phyloP scores from a whole-genome alignment of 2,113 vertebrate genomes.

The Tringa solitaria region DNA sequence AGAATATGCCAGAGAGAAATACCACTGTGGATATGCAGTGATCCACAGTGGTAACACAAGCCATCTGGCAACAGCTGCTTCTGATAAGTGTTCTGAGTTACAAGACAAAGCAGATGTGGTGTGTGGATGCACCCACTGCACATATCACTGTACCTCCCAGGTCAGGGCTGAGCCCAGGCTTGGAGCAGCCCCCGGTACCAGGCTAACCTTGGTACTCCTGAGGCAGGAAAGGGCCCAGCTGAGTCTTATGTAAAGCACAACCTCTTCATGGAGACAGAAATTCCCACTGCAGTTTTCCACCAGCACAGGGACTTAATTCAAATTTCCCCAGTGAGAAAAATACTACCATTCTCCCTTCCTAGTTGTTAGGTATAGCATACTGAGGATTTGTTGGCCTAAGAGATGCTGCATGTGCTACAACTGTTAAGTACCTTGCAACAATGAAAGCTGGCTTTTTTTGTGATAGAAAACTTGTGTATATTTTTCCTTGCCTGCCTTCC shows the following conservation, averaged over 20 bases:
- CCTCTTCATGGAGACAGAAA: not conserved
- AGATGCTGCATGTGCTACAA: not conserved
- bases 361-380: not conserved
- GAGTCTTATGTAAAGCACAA: not conserved
- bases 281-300: not conserved
- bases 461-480: not conserved
- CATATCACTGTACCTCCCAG: not conserved
- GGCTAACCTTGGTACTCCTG: not conserved
- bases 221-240: not conserved
- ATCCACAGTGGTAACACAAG: not conserved
- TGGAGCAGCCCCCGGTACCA: not conserved
- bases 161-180: not conserved
- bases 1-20: not conserved
- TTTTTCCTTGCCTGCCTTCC: not conserved
- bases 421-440: not conserved
- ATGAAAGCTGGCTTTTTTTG: not conserved
- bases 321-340: not conserved
- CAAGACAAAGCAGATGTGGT: not conserved
- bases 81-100: not conserved
- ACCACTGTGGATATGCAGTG: not conserved
- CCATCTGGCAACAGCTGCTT: not conserved
- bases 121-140: not conserved
- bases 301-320: not conserved
- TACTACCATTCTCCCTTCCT: not conserved
- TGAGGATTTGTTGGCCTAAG: not conserved